Evolutionary conservation across 1,140 invertebrate species (phyloP), one percentile per base, ranked within the genome.

Genomic region (Drosophila bipectinata): DNA sequence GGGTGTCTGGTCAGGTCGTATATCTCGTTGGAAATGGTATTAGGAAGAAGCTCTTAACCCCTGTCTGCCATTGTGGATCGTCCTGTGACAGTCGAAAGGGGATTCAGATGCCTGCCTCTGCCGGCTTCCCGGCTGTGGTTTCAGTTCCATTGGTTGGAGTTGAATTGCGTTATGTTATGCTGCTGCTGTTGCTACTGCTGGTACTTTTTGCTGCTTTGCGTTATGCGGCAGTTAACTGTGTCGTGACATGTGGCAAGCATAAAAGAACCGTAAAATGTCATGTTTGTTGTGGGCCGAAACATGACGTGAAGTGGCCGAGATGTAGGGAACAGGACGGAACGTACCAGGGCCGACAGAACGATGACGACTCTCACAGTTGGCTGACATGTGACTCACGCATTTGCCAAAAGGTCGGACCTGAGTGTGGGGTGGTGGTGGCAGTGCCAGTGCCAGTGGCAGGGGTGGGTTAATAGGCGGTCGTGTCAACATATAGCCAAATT

Each of bases 201-300:
- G 28, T 67, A 26, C 56, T 47, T 61, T 48, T 37, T 52, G 66
- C 67, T 56, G 44, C 51, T 61, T 68, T 74, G 59, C 54, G 67
- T 69, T 77, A 59, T 85, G 63, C 60, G 83, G 69, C 71, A 87
- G 82, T 85, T 85, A 87, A 82, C 78, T 87, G 79, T 85, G 78
- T 80, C 78, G 64, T 88, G 82, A 82, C 82, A 87, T 87, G 82
- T 87, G 82, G 82, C 83, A 79, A 87, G 82, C 82, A 87, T 87
- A 87, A 87, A 87, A 87, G 83, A 87, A 88, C 82, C 83, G 72
- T 87, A 88, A 85, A 87, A 87, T 82, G 82, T 82, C 78, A 87
- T 88, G 82, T 87, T 87, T 88, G 83, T 79, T 82, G 83, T 75
- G 71, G 83, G 72, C 83, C 79, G 71, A 88, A 37, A 87, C 82